Base-by-base conservation (phyloP, 2,888 invertebrate genomes). In the Callyntrura sp. region DNA sequence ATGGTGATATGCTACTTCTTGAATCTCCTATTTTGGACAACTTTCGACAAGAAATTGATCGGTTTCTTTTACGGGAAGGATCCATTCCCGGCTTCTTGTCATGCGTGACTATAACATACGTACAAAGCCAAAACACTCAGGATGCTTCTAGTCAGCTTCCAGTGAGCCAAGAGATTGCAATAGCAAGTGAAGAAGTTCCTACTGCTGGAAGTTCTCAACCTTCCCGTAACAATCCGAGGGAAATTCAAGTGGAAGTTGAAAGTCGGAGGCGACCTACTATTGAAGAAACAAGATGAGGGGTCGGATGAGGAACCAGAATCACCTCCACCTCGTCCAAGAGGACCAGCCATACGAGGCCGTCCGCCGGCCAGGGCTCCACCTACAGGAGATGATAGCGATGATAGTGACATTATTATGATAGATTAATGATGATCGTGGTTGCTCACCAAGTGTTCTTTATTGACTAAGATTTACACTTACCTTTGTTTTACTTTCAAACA, bases 1-100 rank as follows among this genome's bases (percentile, higher is more conserved):
- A 91, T 83, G 89, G 89, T 62, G 93, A 93, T 57, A 93, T 93
- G 93, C 91, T 93, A 85, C 90, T 93, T 6, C 60, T 93, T n/a
- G 93, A 93, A 57, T 93, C 93, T 5, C 92, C 93, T 11, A 88
- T 93, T 35, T 82, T 93, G 43, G 92, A 92, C 28, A 87, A 88
- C 45, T 93, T 93, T 65, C 73, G 92, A 25, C 91, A 90, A 35
- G 93, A 93, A 62, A 92, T 93, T 76, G 92, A 93, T 17, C 81
- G 91, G 1, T 93, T 92, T 55, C 90, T 93, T 0, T 57, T 93
- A 14, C 55, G 85, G 17, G 91, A 90, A 57, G 92, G 92, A 2
- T 92, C 93, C 14, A 93, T 93, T 60, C 93, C 93, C 20, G 91
- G 90, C 9, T 93, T 93, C 60, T 62, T 93, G 0, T 83, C 92